These are phyloP conservation scores for Drosophila simulans DNA, from an alignment of 1,140 invertebrate species.

Conservation along the genomic window DNA sequence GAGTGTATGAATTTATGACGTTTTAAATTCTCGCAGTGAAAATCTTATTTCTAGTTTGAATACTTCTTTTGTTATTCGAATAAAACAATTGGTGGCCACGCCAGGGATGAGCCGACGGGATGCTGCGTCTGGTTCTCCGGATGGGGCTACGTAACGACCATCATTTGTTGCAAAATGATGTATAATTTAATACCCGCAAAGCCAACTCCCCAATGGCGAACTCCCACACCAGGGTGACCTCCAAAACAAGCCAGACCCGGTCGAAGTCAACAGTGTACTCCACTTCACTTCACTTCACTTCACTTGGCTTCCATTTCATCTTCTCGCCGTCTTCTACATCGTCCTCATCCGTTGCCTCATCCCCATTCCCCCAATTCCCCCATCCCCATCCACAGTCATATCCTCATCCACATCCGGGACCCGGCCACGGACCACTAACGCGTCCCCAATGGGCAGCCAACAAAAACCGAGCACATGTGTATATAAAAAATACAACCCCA, in stretches of 20 bases:
- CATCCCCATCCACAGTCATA: conserved; percentile 14
- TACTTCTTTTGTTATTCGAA: neutral
- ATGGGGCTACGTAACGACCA: conserved; percentile 70
- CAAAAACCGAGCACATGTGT: conserved; percentile 72
- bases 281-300: conserved; percentile 60
- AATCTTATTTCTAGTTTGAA: neutral
- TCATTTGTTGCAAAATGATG: conserved; percentile 84
- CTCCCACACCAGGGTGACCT: conserved; percentile 54
- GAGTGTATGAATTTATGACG: too few relatives aligned
- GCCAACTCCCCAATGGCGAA: conserved; percentile 77
- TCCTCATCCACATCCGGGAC: conserved; percentile 44
- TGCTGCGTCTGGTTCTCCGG: conserved; percentile 1
- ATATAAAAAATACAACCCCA: conserved; percentile 60
- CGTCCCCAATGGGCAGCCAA: conserved; percentile 80
- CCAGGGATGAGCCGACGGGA: neutral
- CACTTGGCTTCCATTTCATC: conserved; percentile 47
- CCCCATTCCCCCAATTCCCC: conserved; percentile 2
- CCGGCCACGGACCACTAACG: conserved; percentile 77
- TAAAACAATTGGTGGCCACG: neutral
- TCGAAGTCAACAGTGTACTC: conserved; percentile 69
- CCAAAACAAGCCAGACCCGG: conserved; percentile 75
- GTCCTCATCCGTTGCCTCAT: conserved; percentile 3
- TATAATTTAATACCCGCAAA: conserved; percentile 84
- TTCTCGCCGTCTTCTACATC: conserved; percentile 11
- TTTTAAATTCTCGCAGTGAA: neutral